Percentiles rank a stretch among this genome's conserved stretches.
Evolutionary conservation across 2,113 vertebrate species (phyloP).

Genomic region (Nibea coibor): DNA sequence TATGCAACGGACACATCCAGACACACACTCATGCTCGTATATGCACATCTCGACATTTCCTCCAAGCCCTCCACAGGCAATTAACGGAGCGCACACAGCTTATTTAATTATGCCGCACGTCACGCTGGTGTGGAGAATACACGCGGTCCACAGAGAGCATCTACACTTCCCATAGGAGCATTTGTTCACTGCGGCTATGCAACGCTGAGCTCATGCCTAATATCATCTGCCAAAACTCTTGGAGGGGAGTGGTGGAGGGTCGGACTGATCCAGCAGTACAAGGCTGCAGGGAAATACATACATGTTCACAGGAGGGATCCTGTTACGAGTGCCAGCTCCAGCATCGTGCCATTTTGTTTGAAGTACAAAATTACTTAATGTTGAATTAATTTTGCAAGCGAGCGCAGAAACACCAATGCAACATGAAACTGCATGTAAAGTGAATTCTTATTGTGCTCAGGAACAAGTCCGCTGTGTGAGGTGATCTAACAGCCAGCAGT

Average conservation of each 20-base stretch:
- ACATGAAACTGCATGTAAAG: slow-evolving; percentile 28
- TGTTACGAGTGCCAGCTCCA: neutral
- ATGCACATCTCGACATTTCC: slow-evolving; percentile 27
- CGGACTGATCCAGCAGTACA: slow-evolving; percentile 10
- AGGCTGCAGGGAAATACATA: slow-evolving; percentile 11
- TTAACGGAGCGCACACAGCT: slow-evolving; percentile 69
- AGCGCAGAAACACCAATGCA: slow-evolving; percentile 14
- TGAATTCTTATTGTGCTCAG: slow-evolving; percentile 24
- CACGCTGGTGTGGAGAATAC: slow-evolving; percentile 65
- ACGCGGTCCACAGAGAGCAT: slow-evolving; percentile 45
- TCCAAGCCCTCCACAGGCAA: slow-evolving; percentile 66
- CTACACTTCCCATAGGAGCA: slow-evolving; percentile 39
- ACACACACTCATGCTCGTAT: slow-evolving; percentile 3
- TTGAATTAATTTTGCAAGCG: slow-evolving; percentile 28
- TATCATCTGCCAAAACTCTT: slow-evolving; percentile 46
- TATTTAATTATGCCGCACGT: slow-evolving; percentile 73
- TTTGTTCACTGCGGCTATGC: slow-evolving; percentile 38
- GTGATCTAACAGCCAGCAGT: slow-evolving; percentile 7
- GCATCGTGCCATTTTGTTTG: slow-evolving; percentile 12
- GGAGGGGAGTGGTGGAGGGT: slow-evolving; percentile 11
- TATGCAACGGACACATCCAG: slow-evolving; percentile 33
- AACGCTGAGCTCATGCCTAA: slow-evolving; percentile 46
- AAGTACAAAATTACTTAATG: slow-evolving; percentile 22
- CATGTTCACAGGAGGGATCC: slow-evolving; percentile 32
- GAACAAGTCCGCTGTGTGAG: slow-evolving; percentile 11